Conservation (phyloP, 2,797 vertebrate genomes). For the Pyrrhura leucotis region DNA sequence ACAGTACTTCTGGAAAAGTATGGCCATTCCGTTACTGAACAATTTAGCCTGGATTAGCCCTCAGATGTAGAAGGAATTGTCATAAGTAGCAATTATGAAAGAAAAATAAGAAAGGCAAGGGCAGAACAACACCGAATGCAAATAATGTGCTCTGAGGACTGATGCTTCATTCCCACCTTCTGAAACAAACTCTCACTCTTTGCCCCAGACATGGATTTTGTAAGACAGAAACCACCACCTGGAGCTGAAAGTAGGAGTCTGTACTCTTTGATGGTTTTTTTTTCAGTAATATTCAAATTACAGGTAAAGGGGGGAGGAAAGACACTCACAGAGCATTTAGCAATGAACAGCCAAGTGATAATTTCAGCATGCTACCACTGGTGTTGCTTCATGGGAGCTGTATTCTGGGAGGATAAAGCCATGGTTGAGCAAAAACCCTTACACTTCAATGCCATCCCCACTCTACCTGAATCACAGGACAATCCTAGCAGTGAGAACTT, state of each 20-base stretch:
- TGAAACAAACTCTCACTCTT: neutral
- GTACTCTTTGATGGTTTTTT: neutral
- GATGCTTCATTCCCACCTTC: neutral
- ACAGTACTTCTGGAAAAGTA: neutral
- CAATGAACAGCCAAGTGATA: neutral
- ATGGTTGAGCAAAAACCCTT: neutral
- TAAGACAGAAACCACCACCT: neutral
- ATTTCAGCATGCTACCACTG: neutral
- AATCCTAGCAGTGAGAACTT: neutral
- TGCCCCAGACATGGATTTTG: neutral
- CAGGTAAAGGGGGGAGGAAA: neutral
- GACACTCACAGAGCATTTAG: neutral
- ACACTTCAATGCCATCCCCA: neutral
- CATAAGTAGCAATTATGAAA: neutral
- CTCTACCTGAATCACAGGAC: fast-evolving
- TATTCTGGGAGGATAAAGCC: neutral
- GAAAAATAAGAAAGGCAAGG: neutral
- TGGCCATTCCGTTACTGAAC: neutral
- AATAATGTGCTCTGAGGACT: neutral
- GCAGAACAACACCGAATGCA: neutral
- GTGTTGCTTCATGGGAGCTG: neutral
- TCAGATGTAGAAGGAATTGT: neutral
- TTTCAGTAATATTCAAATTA: neutral
- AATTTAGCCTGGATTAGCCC: neutral
- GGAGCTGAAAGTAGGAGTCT: neutral